Conservation (phyloP, 1,140 invertebrate species). For the Rhagoletis pomonella region DNA sequence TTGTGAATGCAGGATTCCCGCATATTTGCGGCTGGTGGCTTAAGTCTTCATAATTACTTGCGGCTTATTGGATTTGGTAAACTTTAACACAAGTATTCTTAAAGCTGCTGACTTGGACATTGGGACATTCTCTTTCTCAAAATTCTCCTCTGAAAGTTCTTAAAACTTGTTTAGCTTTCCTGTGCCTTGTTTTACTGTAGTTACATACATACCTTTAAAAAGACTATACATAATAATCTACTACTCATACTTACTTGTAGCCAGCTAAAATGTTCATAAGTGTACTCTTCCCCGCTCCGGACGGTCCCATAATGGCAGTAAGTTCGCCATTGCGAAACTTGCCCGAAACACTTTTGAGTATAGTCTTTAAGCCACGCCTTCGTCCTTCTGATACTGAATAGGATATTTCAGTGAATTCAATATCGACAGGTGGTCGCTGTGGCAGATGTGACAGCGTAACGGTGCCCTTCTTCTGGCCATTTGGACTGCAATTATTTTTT, state of each 20-base stretch:
- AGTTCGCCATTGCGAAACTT: conserved; percentile 86
- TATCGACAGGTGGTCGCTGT: conserved; percentile 88
- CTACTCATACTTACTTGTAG: conserved; percentile 83
- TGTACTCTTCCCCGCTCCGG: conserved; percentile 94
- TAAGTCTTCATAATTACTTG: background rate
- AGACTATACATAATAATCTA: background rate
- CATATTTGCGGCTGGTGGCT: background rate
- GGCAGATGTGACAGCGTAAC: conserved; percentile 85
- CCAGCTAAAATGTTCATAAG: conserved; percentile 93
- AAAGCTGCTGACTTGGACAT: background rate
- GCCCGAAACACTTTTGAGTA: conserved; percentile 90
- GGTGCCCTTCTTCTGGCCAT: conserved; percentile 77
- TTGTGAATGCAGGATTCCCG: background rate
- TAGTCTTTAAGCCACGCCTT: conserved; percentile 85
- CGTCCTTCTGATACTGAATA: conserved; percentile 90
- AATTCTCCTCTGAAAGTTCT: background rate
- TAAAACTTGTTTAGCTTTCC: no score
- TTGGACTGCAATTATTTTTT: conserved; percentile 80
- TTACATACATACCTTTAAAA: background rate
- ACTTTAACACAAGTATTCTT: background rate
- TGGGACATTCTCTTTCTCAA: background rate
- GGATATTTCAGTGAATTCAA: conserved; percentile 88
- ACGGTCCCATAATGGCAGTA: conserved; percentile 95
- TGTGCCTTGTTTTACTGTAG: no score
- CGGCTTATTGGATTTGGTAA: conserved; percentile 28